Evolutionary conservation across 1,140 invertebrate genomes (phyloP), one percentile per base, ranked within the genome.

Genomic region (Dreissena rostriformis): DNA sequence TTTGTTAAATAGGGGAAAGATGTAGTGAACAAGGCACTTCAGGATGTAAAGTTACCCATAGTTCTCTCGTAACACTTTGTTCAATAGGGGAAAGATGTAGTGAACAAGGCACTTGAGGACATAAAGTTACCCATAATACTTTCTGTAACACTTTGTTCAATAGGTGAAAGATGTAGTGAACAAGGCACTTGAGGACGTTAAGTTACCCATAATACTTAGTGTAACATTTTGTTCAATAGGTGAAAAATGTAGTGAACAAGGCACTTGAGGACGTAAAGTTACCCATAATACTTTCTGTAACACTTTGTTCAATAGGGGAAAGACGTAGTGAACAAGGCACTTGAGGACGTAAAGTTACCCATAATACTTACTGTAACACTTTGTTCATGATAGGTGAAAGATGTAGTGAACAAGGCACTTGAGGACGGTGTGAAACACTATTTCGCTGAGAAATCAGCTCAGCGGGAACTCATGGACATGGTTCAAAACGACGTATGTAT

Each of bases 401-500:
- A 84, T 24, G 53, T 86, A 17, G 87, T 90, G 7, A 57, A 76
- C 49, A 65, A 86, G 14, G 86, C 86, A 19, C 39, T 90, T 14
- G 52, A 86, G 24, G 67, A 79, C 7, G 84, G 81, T 11, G 86
- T 90, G 22, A n/a, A 78, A 14, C 28, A 78, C 15, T 85, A 87
- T 19, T 85, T 85, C 39, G 49, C 66, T 39, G 67, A 85, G 15
- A 67, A 81, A 5, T 67, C 86, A 19, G 53, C 72, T 7, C 53
- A 82, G 8, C 84, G 76, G 24, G 87, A 87, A 53, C 88, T 91
- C 28, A 91, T 92, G 88, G 86, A 91, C 53, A 86, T 74, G 22
- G 82, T 92, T 4, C 91, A 92, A 72, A 84, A 68, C 15, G 83
- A 90, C 24, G 91, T 91, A 88, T 88, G 87, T 86, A 51, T 10